Evolutionary conservation across 1,140 invertebrate species (phyloP), one percentile per base, ranked within the genome.

Genomic region (Drosophila guanche): DNA sequence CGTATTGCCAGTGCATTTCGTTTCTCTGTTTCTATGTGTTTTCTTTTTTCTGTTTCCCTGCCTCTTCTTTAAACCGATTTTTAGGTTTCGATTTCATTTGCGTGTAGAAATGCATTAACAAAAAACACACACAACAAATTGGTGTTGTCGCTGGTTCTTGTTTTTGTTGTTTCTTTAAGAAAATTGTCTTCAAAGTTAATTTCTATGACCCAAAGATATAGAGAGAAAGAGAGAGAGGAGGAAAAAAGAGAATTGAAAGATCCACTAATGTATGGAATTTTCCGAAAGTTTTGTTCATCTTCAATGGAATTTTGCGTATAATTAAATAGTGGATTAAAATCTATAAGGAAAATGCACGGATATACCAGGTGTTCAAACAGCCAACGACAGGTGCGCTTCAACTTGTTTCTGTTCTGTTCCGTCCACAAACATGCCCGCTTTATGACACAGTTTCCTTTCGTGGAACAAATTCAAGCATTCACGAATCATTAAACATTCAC

Each of bases 31-130:
- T 37, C 33, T 1, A 20, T 69, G 51, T 51, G 52, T 57, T 55
- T 47, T 62, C 43, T 10, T 54, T 42, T 25, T 14, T 6, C 1
- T 54, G 42, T 52, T 46, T 45, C 48, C 53, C 53, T 45, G 50
- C 16, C 33, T 12, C 33, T 37, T 10, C 12, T 61, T 78, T 56
- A 65, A 62, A 43, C 57, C 61, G 61, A 78, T 78, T 78, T 76
- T 77, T 27, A 3, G 73, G 57, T 77, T 77, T 72, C 76, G 61
- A 78, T 77, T 78, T 72, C 76, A 76, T 60, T 75, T 77, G 68
- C 68, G 60, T 66, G 61, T 67, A 54, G 45, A 67, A 73, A 75
- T 59, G 55, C 55, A 60, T 76, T 73, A 61, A 43, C 47, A 55
- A 40, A 55, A 55, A 43, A 43, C 23, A 42, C n/a, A 43, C 41